Percentiles rank a stretch among this genome's conserved stretches.
Evolutionary conservation across 2,113 vertebrate genomes (phyloP).

Genomic region (Cavia aperea): DNA sequence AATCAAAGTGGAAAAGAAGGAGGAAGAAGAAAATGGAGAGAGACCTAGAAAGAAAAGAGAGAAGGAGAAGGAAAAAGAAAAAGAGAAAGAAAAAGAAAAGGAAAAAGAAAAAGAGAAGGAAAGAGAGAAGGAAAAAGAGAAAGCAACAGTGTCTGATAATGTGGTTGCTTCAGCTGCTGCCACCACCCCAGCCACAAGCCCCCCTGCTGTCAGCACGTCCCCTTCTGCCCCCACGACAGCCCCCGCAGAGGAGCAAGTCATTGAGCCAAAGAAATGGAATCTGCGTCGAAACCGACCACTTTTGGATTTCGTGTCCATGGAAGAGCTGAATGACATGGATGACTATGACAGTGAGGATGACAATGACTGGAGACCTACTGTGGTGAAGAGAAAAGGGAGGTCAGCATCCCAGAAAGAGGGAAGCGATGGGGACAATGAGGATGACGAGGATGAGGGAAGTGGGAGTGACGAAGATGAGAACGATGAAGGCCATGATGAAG

Average conservation of each 20-base stretch:
- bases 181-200: conserved; percentile 48
- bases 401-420: conserved; percentile 80
- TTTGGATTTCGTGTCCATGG: conserved; percentile 95
- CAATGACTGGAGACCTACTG: conserved; percentile 94
- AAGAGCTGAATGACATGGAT: conserved; percentile 96
- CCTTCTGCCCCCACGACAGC: conserved; percentile 10
- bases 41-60: conserved; percentile 80
- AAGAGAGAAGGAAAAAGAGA: conserved; percentile 80
- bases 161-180: conserved; percentile 40
- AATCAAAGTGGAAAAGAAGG: conserved; percentile 83
- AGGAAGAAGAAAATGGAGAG: conserved; percentile 79
- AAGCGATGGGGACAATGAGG: conserved; percentile 84
- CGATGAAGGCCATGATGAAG: conserved; percentile 80
- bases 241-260: conserved; percentile 80
- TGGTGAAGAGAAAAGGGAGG: conserved; percentile 87
- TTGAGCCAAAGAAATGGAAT: conserved; percentile 98
- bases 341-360: conserved; percentile 99
- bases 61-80: conserved; percentile 81
- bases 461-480: conserved; percentile 83
- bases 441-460: conserved; percentile 82
- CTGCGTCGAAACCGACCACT: conserved; percentile 92
- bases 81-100: conserved; percentile 70
- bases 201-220: conserved; percentile 35
- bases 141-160: conserved; percentile 75
- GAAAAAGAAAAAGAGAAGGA: conserved; percentile 76